A percentile compares a stretch with the other conserved stretches of the same genome.
phyloP scores from a whole-genome alignment of 2,113 vertebrate species.

The Copsychus sechellarum region DNA sequence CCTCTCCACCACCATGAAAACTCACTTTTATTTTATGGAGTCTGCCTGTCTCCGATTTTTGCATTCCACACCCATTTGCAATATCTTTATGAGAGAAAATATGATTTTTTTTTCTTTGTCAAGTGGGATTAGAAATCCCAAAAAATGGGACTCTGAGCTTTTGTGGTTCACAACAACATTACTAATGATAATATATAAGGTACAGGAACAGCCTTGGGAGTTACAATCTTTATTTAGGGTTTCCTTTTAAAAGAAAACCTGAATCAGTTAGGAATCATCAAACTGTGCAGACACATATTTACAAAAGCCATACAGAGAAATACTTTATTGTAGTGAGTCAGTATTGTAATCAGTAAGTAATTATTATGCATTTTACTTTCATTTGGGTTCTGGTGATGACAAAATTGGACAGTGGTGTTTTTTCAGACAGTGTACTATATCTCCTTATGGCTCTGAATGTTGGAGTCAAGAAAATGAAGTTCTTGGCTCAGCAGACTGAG shows the following conservation, averaged over 20 bases:
- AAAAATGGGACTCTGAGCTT: neutral
- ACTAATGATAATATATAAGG: neutral
- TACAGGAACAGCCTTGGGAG: neutral
- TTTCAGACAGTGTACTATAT: neutral
- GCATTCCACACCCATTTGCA: neutral
- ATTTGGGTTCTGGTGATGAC: neutral
- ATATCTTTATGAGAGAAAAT: neutral
- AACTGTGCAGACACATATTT: neutral
- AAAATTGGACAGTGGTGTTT: neutral
- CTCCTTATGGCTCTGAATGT: neutral
- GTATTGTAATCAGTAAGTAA: neutral
- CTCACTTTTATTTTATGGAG: neutral
- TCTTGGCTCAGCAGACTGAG: neutral
- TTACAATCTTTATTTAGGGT: neutral
- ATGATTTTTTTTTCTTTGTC: neutral
- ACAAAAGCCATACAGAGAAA: neutral
- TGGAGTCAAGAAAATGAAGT: neutral
- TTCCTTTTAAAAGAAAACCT: neutral
- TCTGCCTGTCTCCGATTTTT: neutral
- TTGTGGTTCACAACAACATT: neutral
- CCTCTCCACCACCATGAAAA: neutral
- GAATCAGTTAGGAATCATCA: neutral
- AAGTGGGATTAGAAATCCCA: neutral
- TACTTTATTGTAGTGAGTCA: neutral
- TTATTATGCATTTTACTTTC: neutral